Base-by-base conservation (phyloP, 2,888 invertebrate species). In the Drosophila conformis region DNA sequence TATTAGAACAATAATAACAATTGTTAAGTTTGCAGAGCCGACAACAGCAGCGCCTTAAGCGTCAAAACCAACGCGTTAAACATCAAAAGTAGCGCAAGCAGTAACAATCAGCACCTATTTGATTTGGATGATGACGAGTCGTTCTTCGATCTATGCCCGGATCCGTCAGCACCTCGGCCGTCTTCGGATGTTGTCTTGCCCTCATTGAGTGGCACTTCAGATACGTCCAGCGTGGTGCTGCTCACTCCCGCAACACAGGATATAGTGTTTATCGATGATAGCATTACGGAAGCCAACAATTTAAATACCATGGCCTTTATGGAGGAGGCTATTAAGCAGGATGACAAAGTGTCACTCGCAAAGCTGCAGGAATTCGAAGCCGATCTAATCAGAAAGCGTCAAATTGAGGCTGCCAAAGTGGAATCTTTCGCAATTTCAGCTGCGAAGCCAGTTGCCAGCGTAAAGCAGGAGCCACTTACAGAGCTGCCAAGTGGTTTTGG, bases 171-270 rank as follows among this genome's bases (percentile, higher is more conserved):
- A 21, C 46, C 62, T n/a, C 56, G 27, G 48, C 38, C 59, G 18
- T 25, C 52, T 11, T n/a, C 51, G 10, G 13, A 38, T 25, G n/a
- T 29, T 21, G 38, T 13, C 0, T 29, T 82, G 4, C 82, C 82
- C 4, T 2, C 33, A 5, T 65, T 82, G 8, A 78, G 66, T 33
- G 71, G 69, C 29, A 1, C 35, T 10, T 71, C 82, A 11, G 54
- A 80, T 40, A 63, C 77, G 3, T 80, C 85, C 10, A 92, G 93
- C 66, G 86, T 92, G 4, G 65, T 92, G 0, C 67, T 91, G 38
- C 74, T 92, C 36, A 89, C 92, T 15, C 92, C 92, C 13, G 78
- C 69, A n/a, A 89, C 91, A 0, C 91, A 92, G 52, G 93, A 93
- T 11, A 86, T 93, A 25, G 90, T 92, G 38, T 92, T 92, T 56